Base-by-base conservation (phyloP, 1,140 invertebrate genomes). In the Leptopilina boulardi region DNA sequence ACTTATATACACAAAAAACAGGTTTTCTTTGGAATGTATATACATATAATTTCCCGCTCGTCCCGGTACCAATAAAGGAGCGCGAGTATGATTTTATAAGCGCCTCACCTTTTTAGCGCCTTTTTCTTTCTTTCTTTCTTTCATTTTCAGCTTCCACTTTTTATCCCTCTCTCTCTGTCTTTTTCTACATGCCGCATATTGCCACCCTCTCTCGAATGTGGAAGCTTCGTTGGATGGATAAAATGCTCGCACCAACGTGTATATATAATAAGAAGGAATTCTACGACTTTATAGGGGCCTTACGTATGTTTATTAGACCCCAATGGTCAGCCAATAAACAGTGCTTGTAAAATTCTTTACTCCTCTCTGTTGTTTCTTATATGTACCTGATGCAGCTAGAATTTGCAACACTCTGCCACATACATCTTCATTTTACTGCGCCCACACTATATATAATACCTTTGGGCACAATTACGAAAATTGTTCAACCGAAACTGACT, bases 31-130 rank as follows among this genome's bases (percentile, higher is more conserved):
- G 87, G 87, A 89, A 89, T 87, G 87, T 86, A n/a, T n/a, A n/a
- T n/a, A 86, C 86, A 87, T 85, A 87, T 89, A 85, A 89, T 89
- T 89, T 89, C 84, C 87, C 87, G 83, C 81, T n/a, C n/a, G n/a
- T n/a, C 83, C 82, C 80, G 77, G 80, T 79, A 80, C 87, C 87
- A 87, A 87, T 88, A 88, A 88, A 89, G 84, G 85, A 86, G 83
- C 86, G 83, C 86, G 83, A 79, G 85, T 84, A 85, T 85, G 83
- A 89, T 88, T 89, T 88, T 88, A 89, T 87, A 89, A 89, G 84
- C 85, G 85, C 86, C 85, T 86, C 87, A 84, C 87, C 87, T 88
- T 88, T 86, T 87, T 85, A 87, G 74, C 85, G 87, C 84, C 87
- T 87, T 86, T 85, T 86, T 87, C 84, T 83, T 44, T 72, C 79